These are phyloP conservation scores for Sinotaia quadrata DNA, from an alignment of 2,888 invertebrate genomes.

Conservation along the genomic window DNA sequence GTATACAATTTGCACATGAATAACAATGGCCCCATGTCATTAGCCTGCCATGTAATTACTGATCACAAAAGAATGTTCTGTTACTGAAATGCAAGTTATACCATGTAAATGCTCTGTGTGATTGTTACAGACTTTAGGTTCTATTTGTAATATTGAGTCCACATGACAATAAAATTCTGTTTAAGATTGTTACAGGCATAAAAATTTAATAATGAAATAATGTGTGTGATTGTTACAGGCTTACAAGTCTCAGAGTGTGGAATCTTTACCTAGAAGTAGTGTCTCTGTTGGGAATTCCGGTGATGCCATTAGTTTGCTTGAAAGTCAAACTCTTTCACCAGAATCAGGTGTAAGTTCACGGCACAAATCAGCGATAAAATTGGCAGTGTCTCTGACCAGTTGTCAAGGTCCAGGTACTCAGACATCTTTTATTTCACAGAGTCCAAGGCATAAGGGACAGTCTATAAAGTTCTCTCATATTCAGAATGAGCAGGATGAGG, in stretches of 20 bases:
- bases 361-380: constrained; percentile 18
- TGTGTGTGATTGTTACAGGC: constrained; percentile 48
- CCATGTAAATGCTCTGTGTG: no score
- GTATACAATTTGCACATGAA: no score
- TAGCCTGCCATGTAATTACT: no score
- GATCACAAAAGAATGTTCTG: no score
- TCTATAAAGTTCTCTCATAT: no score
- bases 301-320: neutral
- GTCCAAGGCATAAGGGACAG: neutral
- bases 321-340: constrained; percentile 11
- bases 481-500: neutral
- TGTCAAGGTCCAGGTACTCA: neutral
- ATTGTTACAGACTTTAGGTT: no score
- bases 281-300: constrained; percentile 27
- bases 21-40: no score
- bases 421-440: neutral
- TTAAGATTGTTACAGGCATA: neutral
- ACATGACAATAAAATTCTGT: neutral
- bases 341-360: constrained; percentile 15
- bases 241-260: constrained; percentile 47
- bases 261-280: constrained; percentile 30
- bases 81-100: no score
- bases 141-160: no score
- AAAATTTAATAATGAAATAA: neutral
- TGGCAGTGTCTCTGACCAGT: constrained; percentile 1